Evolutionary conservation across 92 coral and sea anemone genomes (phyloP).

Genomic region (Bergia sp.): DNA sequence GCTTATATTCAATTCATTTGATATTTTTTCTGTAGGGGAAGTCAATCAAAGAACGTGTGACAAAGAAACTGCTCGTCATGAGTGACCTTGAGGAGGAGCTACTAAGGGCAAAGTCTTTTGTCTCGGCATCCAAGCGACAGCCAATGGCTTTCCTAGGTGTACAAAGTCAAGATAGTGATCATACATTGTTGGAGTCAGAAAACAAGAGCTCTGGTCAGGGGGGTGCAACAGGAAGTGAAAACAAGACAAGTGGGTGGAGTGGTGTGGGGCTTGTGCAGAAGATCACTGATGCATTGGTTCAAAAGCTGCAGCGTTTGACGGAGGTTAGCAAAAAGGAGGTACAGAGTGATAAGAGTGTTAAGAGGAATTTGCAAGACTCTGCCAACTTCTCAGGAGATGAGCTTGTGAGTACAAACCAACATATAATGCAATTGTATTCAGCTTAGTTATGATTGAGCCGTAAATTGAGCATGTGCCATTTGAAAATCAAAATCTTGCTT

Average conservation of each 20-base stretch:
- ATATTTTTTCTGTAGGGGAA: slow-evolving; percentile 34
- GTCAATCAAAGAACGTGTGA: slow-evolving; percentile 61
- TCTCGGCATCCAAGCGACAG: slow-evolving; percentile 73
- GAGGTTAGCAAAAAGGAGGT: slow-evolving; percentile 28
- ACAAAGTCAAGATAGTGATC: not conserved
- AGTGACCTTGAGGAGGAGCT: slow-evolving; percentile 79
- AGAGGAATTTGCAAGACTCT: slow-evolving; percentile 16
- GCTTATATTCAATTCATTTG: too few relatives aligned
- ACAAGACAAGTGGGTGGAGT: slow-evolving; percentile 32
- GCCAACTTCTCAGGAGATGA: slow-evolving; percentile 34
- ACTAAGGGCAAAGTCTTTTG: slow-evolving; percentile 76
- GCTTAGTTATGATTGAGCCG: too few relatives aligned
- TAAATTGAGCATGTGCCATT: too few relatives aligned
- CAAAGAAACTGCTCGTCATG: slow-evolving; percentile 51
- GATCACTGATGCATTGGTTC: slow-evolving; percentile 32
- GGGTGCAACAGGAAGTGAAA: slow-evolving; percentile 18
- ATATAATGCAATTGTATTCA: too few relatives aligned
- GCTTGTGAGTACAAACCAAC: not conserved
- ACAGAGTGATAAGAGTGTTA: not conserved
- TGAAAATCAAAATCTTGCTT: too few relatives aligned
- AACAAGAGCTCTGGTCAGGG: slow-evolving; percentile 13
- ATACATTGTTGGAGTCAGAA: not conserved
- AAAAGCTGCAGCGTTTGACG: slow-evolving; percentile 15
- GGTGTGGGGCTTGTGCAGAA: slow-evolving; percentile 19
- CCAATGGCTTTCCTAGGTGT: slow-evolving; percentile 20